Evolutionary conservation across 2,113 vertebrate species (phyloP), one percentile per base, ranked within the genome.

Genomic region (Corydoras maculifer): DNA sequence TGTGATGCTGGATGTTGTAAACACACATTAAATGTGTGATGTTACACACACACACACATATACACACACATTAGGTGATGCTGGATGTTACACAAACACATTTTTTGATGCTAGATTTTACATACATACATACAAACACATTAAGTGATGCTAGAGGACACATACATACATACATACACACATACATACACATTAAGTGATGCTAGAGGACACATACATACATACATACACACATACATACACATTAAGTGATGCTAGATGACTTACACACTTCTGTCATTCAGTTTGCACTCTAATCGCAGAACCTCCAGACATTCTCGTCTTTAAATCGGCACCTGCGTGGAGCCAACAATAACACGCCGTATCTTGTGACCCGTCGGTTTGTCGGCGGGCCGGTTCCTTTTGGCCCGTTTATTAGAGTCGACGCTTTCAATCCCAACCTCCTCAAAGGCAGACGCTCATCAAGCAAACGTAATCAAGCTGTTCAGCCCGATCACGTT

Each of bases 301-400:
- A 74, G 61, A 51, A 18, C 62, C 31, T 73, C 68, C 70, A 82
- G 70, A 58, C 55, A 43, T 35, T 60, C 49, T 0, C 54, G 64
- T 73, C 78, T 83, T 57, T 18, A 64, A 75, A 53, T 35, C 76
- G 32, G 74, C 61, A 73, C 74, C 30, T 55, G 31, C 75, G 43
- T 49, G 35, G 25, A 32, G 77, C 81, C 75, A 87, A 85, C 84
- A 68, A 74, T 82, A 87, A 87, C 86, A 83, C 11, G 69, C 64
- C 65, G 70, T 82, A 85, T 87, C 84, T 86, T 68, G 75, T 72
- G 82, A 82, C 76, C 75, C 77, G 74, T 85, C 82, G 79, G 61
- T 69, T 58, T 29, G 35, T 63, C 64, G 54, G 74, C 79, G 78
- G 84, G 76, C 76, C 66, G 60, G 65, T 79, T 43, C 60, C 68